Evolutionary conservation across 2,888 invertebrate species (phyloP).

Genomic region (Augiades crinisus): DNA sequence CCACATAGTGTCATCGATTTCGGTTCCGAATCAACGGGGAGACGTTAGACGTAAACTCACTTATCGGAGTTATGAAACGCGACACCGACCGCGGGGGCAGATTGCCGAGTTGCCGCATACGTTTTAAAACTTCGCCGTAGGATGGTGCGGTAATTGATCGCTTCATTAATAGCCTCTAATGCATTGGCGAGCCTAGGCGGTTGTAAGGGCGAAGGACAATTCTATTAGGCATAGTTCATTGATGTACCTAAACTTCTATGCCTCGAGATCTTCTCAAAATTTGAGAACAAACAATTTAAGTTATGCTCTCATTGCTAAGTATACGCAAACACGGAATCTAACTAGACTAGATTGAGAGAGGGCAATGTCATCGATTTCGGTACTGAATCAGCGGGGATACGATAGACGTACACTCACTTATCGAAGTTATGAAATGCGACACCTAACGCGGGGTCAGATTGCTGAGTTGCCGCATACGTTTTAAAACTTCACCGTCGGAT

Average conservation of each 20-base stretch:
- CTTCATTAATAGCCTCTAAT: no score
- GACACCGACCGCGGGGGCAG: constrained; percentile 23
- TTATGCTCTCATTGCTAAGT: no score
- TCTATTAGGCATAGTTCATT: no score
- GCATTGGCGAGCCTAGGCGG: no score
- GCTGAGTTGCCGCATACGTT: constrained; percentile 41
- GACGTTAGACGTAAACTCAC: constrained; percentile 24
- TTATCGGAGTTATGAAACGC: constrained; percentile 29
- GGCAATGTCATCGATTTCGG: background rate
- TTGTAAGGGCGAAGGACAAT: no score
- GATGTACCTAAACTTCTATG: no score
- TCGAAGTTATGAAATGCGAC: constrained; percentile 28
- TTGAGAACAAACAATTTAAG: no score
- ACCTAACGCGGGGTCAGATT: constrained; percentile 26
- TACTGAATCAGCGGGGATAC: constrained; percentile 5
- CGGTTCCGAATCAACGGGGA: background rate
- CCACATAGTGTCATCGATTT: background rate
- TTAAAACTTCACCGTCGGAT: constrained; percentile 52
- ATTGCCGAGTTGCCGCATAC: constrained; percentile 36
- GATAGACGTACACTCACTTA: constrained; percentile 24
- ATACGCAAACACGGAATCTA: no score
- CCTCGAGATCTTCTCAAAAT: no score
- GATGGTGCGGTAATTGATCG: constrained; percentile 50
- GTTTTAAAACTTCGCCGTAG: constrained; percentile 53
- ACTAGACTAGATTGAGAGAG: background rate